Percentiles rank a stretch among this genome's conserved stretches.
phyloP scores from a whole-genome alignment of 2,113 vertebrate genomes.

The Thryonomys swinderianus region DNA sequence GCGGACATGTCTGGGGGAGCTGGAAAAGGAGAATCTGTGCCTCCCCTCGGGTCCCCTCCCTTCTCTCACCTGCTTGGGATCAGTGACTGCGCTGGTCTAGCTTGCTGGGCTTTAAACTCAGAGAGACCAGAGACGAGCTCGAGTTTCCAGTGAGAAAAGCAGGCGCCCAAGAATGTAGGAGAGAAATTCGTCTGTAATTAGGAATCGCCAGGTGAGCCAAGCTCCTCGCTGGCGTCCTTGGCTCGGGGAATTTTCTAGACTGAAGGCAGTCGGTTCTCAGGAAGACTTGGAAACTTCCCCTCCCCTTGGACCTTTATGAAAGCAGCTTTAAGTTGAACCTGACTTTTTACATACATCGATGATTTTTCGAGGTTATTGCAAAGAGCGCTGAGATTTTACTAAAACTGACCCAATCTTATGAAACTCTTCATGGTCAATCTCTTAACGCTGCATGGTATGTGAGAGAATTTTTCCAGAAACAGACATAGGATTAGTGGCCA shows the following conservation, averaged over 20 bases:
- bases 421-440: neutral
- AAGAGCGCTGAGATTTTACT: neutral
- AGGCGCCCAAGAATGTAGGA: neutral
- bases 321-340: neutral
- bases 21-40: neutral
- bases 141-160: constrained; percentile 1
- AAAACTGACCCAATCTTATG: neutral
- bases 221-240: neutral
- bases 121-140: neutral
- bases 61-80: neutral
- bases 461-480: constrained; percentile 50
- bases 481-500: constrained; percentile 57
- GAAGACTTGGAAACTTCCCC: neutral
- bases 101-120: neutral
- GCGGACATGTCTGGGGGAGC: rapidly evolving
- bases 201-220: constrained; percentile 39
- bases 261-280: neutral
- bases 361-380: neutral
- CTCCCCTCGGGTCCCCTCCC: neutral
- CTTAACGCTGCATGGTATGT: neutral
- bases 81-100: neutral
- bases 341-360: neutral
- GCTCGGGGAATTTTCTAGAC: neutral
- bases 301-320: neutral
- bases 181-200: neutral